A percentile compares a stretch with the other conserved stretches of the same genome.
phyloP scores from a whole-genome alignment of 2,113 vertebrate genomes.

The Lethenteron reissneri region DNA sequence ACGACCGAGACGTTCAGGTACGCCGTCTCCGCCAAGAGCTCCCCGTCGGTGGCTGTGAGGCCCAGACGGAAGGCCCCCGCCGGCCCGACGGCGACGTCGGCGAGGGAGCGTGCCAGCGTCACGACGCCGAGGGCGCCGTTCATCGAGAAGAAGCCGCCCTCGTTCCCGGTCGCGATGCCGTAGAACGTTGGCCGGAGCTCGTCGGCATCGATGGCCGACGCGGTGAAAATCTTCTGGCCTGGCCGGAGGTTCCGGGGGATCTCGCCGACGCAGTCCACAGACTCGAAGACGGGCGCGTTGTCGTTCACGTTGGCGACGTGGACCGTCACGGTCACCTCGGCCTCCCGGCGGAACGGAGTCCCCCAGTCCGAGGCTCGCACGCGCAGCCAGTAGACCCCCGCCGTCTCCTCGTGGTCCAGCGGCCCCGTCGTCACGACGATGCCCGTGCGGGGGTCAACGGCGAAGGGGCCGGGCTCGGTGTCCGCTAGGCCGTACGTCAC shows the following conservation, averaged over 20 bases:
- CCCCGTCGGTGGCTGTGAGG: slow-evolving; percentile 17
- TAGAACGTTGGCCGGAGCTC: too few species aligned
- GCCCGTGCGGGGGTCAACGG: slow-evolving; percentile 18
- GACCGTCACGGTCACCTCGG: slow-evolving; percentile 69
- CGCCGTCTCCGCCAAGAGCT: slow-evolving; percentile 73
- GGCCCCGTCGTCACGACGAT: too few species aligned
- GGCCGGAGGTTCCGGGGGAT: slow-evolving; percentile 59
- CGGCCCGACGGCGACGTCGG: too few species aligned
- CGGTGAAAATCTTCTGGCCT: too few species aligned
- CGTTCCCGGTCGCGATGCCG: too few species aligned
- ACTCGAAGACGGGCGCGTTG: slow-evolving; percentile 78
- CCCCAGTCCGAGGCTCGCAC: slow-evolving; percentile 92
- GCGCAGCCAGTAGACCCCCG: slow-evolving; percentile 10
- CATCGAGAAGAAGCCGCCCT: too few species aligned
- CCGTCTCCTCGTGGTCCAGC: too few species aligned
- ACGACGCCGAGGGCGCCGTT: too few species aligned
- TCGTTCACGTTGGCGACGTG: slow-evolving; percentile 67
- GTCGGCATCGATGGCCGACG: too few species aligned
- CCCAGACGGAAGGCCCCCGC: slow-evolving; percentile 17
- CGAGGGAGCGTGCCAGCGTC: too few species aligned
- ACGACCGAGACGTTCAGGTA: slow-evolving; percentile 66
- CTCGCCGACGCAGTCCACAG: slow-evolving; percentile 61
- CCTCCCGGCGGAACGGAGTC: slow-evolving; percentile 75
- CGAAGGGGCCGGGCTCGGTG: too few species aligned
- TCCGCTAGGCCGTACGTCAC: slow-evolving; percentile 38